Evolutionary conservation across 2,888 invertebrate species (phyloP), one percentile per base, ranked within the genome.

Genomic region (Oxystoma pomonae): DNA sequence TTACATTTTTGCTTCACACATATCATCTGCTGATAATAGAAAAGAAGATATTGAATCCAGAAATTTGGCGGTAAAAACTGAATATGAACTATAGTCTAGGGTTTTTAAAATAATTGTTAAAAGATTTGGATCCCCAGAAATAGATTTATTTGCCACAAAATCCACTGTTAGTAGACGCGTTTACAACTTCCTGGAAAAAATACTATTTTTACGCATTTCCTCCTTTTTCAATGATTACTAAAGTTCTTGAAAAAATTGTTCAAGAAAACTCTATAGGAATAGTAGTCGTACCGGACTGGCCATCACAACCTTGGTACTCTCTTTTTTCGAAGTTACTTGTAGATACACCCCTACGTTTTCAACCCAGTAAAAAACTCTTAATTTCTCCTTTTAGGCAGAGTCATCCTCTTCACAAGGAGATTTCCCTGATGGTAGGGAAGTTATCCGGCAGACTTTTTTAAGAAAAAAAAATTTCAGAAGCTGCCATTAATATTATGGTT

Each of bases 221-320:
- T n/a, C 62, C 74, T 5, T 75, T 75, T 63, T 64, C 70, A 0
- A 49, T 73, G 5, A 67, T 75, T 20, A 60, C 72, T 50, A 71
- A 63, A 64, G 60, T 64, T 1, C 49, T 76, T 12, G 59, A 67
- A 59, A 75, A 76, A 65, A 73, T 76, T 53, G 65, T 64, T 12
- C n/a, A 59, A 1, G 73, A 76, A 21, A 67, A 64, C 56, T 70
- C 74, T 3, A 57, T 49, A 20, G 73, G 72, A 3, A 71, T 75
- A 17, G 52, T 75, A 7, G 71, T 74, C 2, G 72, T 73, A 7
- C 73, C 61, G 2, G 2, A 60, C 1, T 60, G 61, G 61, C 69
- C 67, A 57, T 62, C 67, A 1, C 74, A 76, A 62, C 69, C 72
- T 1, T 75, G 71, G 74, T 74, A 67, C 58, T 72, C 73, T 1